These are phyloP conservation scores for Rapana venosa DNA, from an alignment of 2,888 invertebrate genomes.

Conservation along the genomic window DNA sequence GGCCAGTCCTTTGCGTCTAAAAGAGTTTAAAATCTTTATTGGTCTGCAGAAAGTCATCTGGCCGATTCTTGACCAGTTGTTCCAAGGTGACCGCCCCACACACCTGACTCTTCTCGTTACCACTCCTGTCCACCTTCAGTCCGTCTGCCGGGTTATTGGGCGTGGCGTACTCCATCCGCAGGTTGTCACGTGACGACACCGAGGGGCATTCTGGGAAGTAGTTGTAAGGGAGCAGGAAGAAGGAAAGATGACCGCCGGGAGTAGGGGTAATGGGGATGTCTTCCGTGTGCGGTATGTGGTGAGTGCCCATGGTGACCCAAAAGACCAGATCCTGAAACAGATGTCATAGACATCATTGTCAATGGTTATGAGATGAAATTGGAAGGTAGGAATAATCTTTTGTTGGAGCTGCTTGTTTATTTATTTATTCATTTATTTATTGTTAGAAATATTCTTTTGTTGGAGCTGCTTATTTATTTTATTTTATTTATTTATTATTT, in stretches of 20 bases:
- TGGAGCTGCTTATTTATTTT: too few species aligned
- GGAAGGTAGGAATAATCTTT: background rate
- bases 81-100: constrained; percentile 33
- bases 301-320: constrained; percentile 60
- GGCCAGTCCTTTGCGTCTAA: background rate
- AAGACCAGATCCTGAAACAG: constrained; percentile 60
- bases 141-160: constrained; percentile 2
- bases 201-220: constrained; percentile 64
- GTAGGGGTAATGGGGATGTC: constrained; percentile 62
- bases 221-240: constrained; percentile 61
- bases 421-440: too few species aligned
- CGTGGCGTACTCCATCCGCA: constrained; percentile 40
- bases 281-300: constrained; percentile 64
- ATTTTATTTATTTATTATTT: too few species aligned
- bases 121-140: constrained; percentile 32
- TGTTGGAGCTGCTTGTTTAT: too few species aligned
- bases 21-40: background rate
- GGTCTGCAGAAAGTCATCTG: constrained; percentile 40
- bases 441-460: too few species aligned
- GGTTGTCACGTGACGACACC: constrained; percentile 55
- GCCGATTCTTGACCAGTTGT: constrained; percentile 24
- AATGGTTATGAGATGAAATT: background rate
- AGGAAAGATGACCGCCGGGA: constrained; percentile 53
- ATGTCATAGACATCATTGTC: background rate
- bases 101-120: background rate